These are phyloP conservation scores for Camptogramma bilineatum DNA, from an alignment of 2,888 invertebrate species.

Conservation along the genomic window DNA sequence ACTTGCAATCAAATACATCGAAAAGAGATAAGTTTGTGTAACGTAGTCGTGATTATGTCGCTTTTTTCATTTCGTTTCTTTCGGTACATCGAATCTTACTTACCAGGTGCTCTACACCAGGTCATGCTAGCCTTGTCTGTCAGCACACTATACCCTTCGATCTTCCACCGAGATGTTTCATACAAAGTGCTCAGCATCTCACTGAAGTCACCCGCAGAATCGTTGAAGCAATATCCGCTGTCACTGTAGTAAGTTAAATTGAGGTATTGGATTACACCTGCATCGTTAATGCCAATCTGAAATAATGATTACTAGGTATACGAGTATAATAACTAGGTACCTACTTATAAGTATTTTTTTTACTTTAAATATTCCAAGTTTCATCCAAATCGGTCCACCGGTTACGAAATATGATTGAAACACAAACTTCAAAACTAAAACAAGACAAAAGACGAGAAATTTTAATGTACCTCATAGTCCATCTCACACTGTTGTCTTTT, in stretches of 20 bases:
- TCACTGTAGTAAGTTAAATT: conserved; percentile 72
- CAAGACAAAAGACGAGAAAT: too few species aligned
- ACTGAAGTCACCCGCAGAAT: conserved; percentile 56
- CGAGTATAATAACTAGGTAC: too few species aligned
- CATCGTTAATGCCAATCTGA: conserved; percentile 83
- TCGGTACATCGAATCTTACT: conserved; percentile 30
- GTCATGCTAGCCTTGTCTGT: conserved; percentile 89
- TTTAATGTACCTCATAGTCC: conserved; percentile 84
- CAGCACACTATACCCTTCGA: conserved; percentile 78
- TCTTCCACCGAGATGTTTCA: conserved; percentile 72
- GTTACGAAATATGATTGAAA: too few species aligned
- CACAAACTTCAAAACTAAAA: too few species aligned
- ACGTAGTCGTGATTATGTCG: too few species aligned
- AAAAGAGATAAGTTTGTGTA: too few species aligned
- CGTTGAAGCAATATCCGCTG: conserved; percentile 72
- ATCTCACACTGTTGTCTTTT: conserved; percentile 79
- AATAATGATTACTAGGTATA: conserved; percentile 41
- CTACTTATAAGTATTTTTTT: too few species aligned
- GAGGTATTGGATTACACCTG: conserved; percentile 85
- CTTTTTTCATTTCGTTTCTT: too few species aligned
- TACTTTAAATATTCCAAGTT: too few species aligned
- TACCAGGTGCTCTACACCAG: conserved; percentile 90
- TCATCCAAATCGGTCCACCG: too few species aligned
- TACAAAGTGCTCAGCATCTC: conserved; percentile 79
- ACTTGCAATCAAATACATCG: too few species aligned